These are phyloP conservation scores for Lagorchestes hirsutus DNA, from an alignment of 2,797 vertebrate genomes.

Conservation along the genomic window DNA sequence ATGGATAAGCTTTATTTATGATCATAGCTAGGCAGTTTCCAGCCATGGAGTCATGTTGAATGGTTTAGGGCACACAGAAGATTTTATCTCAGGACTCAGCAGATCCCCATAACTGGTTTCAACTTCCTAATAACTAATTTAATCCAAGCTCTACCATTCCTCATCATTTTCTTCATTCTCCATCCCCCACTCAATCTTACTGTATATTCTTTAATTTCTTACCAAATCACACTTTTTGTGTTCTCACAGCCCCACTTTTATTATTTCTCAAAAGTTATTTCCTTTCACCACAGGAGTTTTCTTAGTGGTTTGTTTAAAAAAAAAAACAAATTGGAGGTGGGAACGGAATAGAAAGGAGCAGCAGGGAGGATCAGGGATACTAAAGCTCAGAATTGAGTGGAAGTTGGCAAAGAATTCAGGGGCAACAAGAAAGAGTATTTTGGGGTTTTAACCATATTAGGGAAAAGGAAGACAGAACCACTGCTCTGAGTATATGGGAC, in stretches of 20 bases:
- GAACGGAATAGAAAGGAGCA: background rate
- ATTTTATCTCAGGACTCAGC: background rate
- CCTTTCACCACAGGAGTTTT: background rate
- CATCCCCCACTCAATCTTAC: background rate
- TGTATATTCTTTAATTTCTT: background rate
- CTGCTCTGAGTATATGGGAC: background rate
- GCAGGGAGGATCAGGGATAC: background rate
- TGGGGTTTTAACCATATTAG: background rate
- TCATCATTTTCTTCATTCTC: background rate
- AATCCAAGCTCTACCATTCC: constrained; percentile 30
- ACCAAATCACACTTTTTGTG: background rate
- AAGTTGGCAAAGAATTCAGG: background rate
- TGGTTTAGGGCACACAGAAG: background rate
- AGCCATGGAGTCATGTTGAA: background rate
- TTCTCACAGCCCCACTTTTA: background rate
- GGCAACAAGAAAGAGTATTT: background rate
- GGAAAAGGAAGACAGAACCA: background rate
- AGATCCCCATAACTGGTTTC: constrained; percentile 31
- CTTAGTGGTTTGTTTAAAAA: background rate
- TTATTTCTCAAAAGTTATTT: background rate
- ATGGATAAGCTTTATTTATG: constrained; percentile 14
- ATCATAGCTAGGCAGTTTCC: background rate
- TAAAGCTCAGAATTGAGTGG: background rate
- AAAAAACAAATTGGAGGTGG: background rate
- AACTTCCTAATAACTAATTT: constrained; percentile 19